Evolutionary conservation across 2,113 vertebrate genomes (phyloP).

Genomic region (Dromaius novaehollandiae): DNA sequence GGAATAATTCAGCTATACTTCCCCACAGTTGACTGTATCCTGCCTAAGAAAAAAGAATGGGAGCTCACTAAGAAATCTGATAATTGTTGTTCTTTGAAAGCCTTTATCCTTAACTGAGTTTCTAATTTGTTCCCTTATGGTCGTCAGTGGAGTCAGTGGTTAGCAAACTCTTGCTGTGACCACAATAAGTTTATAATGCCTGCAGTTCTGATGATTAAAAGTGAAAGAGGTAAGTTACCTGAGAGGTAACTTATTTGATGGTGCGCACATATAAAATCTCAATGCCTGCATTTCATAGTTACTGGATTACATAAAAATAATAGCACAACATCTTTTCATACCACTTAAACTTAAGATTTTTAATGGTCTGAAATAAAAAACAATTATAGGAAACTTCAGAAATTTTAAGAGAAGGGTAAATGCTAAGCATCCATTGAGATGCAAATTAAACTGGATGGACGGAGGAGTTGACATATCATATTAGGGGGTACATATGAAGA

Average conservation of each 20-base stretch:
- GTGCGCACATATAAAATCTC: not conserved
- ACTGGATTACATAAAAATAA: not conserved
- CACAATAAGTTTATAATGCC: too few species aligned
- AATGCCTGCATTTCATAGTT: not conserved
- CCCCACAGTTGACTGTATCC: not conserved
- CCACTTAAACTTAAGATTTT: not conserved
- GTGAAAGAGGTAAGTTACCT: not conserved
- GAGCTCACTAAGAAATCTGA: not conserved
- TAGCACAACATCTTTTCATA: not conserved
- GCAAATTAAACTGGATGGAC: not conserved
- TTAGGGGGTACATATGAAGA: not conserved
- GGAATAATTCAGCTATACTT: not conserved
- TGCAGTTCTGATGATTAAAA: too few species aligned
- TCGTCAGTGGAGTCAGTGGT: not conserved
- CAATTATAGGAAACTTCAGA: not conserved
- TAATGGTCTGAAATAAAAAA: not conserved
- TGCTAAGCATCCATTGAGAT: not conserved
- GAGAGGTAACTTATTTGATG: not conserved
- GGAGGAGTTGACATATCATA: not conserved
- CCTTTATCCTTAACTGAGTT: not conserved
- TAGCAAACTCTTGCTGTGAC: not conserved
- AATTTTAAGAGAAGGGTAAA: not conserved
- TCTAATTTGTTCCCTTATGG: not conserved
- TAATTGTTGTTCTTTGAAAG: not conserved
- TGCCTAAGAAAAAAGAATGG: not conserved